These are phyloP conservation scores for Lepidochitona cinerea DNA, from an alignment of 2,888 invertebrate species.

Conservation along the genomic window DNA sequence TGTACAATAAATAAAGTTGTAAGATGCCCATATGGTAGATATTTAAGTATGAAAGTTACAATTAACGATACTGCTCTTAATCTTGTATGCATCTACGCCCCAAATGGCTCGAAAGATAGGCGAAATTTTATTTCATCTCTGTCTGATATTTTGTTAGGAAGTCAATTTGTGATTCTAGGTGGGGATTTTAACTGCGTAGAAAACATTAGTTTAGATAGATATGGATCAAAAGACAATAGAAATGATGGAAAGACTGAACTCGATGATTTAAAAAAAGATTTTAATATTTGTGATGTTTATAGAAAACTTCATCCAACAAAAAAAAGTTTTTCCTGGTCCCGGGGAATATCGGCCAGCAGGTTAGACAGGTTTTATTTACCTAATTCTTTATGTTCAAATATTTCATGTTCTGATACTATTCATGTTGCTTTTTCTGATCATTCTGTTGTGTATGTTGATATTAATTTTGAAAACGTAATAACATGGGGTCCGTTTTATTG, in stretches of 20 bases:
- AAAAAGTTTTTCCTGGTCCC: not conserved
- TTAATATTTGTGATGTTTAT: constrained; percentile 17
- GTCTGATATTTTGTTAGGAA: not conserved
- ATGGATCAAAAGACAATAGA: constrained; percentile 18
- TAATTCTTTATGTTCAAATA: not conserved
- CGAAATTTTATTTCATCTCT: not conserved
- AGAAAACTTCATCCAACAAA: constrained; percentile 14
- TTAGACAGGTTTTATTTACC: not conserved
- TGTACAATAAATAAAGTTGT: too few relatives aligned
- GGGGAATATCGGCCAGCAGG: not conserved
- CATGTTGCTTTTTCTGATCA: constrained; percentile 3
- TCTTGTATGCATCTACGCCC: not conserved
- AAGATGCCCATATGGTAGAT: not conserved
- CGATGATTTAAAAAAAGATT: constrained; percentile 13
- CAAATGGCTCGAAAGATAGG: not conserved
- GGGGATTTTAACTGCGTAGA: constrained; percentile 29
- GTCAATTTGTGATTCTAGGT: constrained; percentile 11
- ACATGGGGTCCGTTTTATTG: not conserved
- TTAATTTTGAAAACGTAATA: not conserved
- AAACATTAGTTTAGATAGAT: constrained; percentile 16
- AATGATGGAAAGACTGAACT: constrained; percentile 9
- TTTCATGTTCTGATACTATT: not conserved
- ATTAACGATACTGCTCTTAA: not conserved
- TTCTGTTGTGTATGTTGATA: not conserved
- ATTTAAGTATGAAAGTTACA: not conserved